A percentile compares a stretch with the other conserved stretches of the same genome.
Conservation (phyloP, 2,113 vertebrate genomes). For the Lasiurus borealis region DNA sequence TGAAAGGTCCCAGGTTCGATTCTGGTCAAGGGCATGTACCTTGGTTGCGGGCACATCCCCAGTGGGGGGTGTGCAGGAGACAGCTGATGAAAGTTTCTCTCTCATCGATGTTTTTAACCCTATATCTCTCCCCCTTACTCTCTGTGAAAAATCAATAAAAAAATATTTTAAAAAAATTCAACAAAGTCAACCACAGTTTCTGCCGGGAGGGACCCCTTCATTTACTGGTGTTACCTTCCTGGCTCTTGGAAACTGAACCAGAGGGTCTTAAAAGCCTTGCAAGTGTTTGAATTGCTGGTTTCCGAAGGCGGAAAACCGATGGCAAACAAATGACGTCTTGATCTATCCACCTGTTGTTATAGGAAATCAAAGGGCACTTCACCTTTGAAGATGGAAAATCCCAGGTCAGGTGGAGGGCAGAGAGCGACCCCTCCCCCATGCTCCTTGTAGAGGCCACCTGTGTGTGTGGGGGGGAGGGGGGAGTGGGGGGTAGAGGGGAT, state of each 20-base stretch:
- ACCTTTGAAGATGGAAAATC: constrained; percentile 48
- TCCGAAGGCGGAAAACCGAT: background rate
- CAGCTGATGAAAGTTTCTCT: no score
- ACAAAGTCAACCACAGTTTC: background rate
- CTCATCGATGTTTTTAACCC: no score
- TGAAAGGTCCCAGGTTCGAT: no score
- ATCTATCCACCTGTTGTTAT: background rate
- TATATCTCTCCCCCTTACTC: no score
- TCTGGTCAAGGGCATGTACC: no score
- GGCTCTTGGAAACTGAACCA: background rate
- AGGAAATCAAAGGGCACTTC: constrained; percentile 49
- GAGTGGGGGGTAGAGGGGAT: background rate
- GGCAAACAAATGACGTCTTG: constrained; percentile 2
- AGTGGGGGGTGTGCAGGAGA: no score
- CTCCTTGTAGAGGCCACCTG: background rate
- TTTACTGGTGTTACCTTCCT: background rate
- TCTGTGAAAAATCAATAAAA: no score
- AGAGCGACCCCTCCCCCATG: background rate
- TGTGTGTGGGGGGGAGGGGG: background rate
- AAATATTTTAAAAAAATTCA: background rate
- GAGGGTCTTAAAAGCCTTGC: background rate
- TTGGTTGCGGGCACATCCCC: no score
- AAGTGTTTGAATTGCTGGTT: constrained; percentile 24
- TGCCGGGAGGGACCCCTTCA: background rate
- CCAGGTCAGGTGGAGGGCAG: background rate